Evolutionary conservation across 2,797 vertebrate species (phyloP).

Genomic region (Gallinago solitaria): DNA sequence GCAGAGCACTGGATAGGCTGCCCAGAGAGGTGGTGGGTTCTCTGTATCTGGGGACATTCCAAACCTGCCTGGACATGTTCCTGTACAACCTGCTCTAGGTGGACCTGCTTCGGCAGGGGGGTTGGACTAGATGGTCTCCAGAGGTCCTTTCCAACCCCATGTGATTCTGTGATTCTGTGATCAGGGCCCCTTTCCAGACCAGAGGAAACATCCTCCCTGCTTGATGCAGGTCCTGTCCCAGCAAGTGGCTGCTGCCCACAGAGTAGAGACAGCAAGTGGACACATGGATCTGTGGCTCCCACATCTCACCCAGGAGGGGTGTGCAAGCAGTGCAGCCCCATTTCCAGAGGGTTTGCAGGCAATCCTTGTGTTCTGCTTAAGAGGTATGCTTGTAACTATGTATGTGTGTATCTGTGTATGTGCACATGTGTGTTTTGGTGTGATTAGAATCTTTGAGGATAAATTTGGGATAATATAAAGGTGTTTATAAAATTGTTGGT

Average conservation of each 20-base stretch:
- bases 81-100: too few species aligned
- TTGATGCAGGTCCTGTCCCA: background rate
- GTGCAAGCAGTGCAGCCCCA: background rate
- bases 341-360: too few species aligned
- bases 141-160: too few species aligned
- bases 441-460: background rate
- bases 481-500: background rate
- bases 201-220: background rate
- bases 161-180: too few species aligned
- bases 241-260: accelerated
- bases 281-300: background rate
- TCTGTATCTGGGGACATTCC: too few species aligned
- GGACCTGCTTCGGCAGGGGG: too few species aligned
- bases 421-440: accelerated
- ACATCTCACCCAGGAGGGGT: background rate
- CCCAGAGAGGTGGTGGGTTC: too few species aligned
- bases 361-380: accelerated
- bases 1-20: too few species aligned
- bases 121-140: too few species aligned
- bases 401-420: background rate
- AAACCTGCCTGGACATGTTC: too few species aligned
- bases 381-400: accelerated
- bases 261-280: background rate
- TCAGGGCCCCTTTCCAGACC: background rate
- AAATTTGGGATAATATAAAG: background rate